A percentile compares a stretch with the other conserved stretches of the same genome.
Evolutionary conservation across 2,113 vertebrate genomes (phyloP).

Genomic region (Burhinus bistriatus): DNA sequence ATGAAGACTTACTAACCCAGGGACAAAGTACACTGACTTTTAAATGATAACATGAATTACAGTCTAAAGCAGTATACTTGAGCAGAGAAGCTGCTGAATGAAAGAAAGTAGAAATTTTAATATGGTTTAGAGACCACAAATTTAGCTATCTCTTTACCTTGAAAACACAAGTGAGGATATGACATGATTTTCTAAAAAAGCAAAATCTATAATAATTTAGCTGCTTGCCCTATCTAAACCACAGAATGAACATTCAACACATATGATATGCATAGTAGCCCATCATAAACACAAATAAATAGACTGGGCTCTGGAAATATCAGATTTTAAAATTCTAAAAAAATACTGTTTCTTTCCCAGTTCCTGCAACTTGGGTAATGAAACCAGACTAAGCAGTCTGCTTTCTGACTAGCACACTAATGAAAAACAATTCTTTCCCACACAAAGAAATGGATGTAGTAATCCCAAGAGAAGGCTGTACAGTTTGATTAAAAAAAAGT

Average conservation of each 20-base stretch:
- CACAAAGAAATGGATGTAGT: constrained; percentile 47
- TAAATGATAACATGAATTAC: not conserved
- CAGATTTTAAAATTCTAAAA: not conserved
- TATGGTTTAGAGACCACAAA: not conserved
- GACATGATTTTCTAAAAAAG: not conserved
- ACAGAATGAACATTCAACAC: not conserved
- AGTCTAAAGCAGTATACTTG: not conserved
- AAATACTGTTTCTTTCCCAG: not conserved
- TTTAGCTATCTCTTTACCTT: not conserved
- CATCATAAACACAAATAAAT: not conserved
- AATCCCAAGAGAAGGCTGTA: constrained; percentile 26
- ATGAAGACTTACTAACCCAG: not conserved
- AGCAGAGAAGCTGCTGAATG: not conserved
- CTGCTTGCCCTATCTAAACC: not conserved
- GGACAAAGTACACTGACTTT: not conserved
- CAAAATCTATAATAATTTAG: not conserved
- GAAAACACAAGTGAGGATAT: not conserved
- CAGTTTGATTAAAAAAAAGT: not conserved
- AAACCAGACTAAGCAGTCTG: constrained; percentile 1
- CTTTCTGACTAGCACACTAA: constrained; percentile 50
- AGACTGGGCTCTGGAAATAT: not conserved
- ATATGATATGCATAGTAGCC: not conserved
- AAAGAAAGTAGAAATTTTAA: not conserved
- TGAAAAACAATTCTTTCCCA: constrained; percentile 61
- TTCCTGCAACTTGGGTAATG: not conserved